Evolutionary conservation across 2,888 invertebrate species (phyloP).

Genomic region (Caenorhabditis macrosperma): DNA sequence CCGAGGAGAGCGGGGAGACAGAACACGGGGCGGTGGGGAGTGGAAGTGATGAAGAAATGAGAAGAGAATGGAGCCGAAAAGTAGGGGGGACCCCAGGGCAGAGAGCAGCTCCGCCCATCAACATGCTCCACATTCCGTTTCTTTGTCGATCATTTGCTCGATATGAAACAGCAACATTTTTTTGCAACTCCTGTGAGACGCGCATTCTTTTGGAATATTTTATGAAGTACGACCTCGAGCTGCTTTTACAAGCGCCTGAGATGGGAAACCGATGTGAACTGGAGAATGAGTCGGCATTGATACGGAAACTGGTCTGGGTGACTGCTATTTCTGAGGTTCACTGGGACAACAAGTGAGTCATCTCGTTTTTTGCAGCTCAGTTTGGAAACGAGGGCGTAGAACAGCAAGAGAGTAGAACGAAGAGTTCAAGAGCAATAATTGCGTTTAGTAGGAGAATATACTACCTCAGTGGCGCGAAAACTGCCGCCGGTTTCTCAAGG

Average conservation of each 20-base stretch:
- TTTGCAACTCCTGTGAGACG: not conserved
- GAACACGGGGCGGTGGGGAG: not conserved
- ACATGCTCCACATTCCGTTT: conserved; percentile 20
- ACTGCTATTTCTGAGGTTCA: not conserved
- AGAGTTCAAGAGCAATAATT: too few species aligned
- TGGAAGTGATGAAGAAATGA: not conserved
- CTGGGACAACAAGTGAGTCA: conserved; percentile 14
- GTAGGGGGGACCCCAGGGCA: not conserved
- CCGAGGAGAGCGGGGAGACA: too few species aligned
- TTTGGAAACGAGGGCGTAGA: not conserved
- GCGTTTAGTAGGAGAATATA: not conserved
- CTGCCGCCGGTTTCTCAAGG: not conserved
- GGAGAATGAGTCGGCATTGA: conserved; percentile 1
- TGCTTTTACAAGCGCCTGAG: too few species aligned
- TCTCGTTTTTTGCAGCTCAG: not conserved
- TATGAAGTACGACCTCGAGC: not conserved
- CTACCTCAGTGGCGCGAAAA: too few species aligned
- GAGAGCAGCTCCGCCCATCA: conserved; percentile 14
- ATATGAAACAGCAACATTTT: not conserved
- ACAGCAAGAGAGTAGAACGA: not conserved
- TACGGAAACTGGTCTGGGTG: not conserved
- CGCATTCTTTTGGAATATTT: not conserved
- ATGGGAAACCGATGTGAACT: not conserved
- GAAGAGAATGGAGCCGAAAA: not conserved
- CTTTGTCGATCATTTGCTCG: conserved; percentile 4